Conservation (phyloP, 2,113 vertebrate species). For the Proteles cristata region DNA sequence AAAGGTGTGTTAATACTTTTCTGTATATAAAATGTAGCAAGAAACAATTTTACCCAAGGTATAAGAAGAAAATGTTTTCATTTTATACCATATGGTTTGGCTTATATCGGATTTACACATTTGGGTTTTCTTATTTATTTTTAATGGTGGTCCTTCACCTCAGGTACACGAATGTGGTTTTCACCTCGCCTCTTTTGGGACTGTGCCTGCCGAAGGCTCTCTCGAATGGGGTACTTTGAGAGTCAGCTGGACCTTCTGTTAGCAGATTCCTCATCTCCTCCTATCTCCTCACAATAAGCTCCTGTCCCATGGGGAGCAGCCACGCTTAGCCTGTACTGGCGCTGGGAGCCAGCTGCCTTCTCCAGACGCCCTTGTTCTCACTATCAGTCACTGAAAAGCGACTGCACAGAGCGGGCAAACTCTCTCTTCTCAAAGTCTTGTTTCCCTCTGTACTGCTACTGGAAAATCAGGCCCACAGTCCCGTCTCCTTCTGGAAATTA, state of each 20-base stretch:
- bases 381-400: neutral
- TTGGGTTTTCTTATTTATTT: slow-evolving; percentile 65
- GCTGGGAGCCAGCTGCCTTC: neutral
- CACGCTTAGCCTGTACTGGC: accelerated
- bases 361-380: accelerated
- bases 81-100: slow-evolving; percentile 72
- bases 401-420: neutral
- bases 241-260: neutral
- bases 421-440: neutral
- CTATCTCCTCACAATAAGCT: neutral
- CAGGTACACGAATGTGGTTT: slow-evolving; percentile 40
- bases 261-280: neutral
- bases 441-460: neutral
- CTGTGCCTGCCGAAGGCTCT: neutral
- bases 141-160: slow-evolving; percentile 42
- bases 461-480: neutral
- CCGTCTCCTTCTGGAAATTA: slow-evolving; percentile 72
- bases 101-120: slow-evolving; percentile 72
- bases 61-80: slow-evolving; percentile 72
- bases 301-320: neutral
- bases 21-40: slow-evolving; percentile 69
- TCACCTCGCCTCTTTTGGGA: slow-evolving; percentile 43
- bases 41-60: slow-evolving; percentile 67
- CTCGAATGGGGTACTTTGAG: neutral
- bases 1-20: slow-evolving; percentile 74